Evolutionary conservation across 2,888 invertebrate genomes (phyloP).

Genomic region (Phyllotreta cruciferae): DNA sequence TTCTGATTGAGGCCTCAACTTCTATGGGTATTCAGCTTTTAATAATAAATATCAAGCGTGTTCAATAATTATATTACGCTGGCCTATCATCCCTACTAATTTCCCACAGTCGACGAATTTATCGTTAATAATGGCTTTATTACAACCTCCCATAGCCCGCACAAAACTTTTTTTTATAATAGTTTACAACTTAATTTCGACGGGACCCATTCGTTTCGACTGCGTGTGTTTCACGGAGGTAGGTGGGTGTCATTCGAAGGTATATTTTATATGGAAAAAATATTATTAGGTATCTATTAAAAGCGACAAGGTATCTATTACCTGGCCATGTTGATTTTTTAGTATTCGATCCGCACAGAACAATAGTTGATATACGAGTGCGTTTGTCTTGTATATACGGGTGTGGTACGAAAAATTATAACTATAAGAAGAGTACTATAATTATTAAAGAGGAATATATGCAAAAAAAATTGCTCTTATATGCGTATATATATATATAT

Average conservation of each 20-base stretch:
- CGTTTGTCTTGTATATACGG: too few species aligned
- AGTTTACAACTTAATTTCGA: constrained; percentile 27
- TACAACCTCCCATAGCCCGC: constrained; percentile 6
- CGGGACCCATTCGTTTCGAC: constrained; percentile 19
- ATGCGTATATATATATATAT: too few species aligned
- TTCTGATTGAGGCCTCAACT: too few species aligned
- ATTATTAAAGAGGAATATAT: too few species aligned
- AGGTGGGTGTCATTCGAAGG: constrained; percentile 26
- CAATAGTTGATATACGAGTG: too few species aligned
- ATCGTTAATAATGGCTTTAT: constrained; percentile 28
- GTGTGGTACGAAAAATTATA: too few species aligned
- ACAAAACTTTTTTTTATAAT: constrained; percentile 20
- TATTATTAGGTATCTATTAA: constrained; percentile 1
- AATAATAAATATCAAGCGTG: constrained; percentile 3
- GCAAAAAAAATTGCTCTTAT: too few species aligned
- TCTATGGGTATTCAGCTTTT: too few species aligned
- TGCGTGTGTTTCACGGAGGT: constrained; percentile 13
- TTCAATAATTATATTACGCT: not conserved
- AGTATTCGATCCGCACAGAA: too few species aligned
- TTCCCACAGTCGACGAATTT: constrained; percentile 18
- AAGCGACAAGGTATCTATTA: constrained; percentile 1
- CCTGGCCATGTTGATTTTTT: too few species aligned
- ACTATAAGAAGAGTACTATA: too few species aligned
- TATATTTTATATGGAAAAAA: constrained; percentile 9
- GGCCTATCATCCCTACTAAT: too few species aligned